These are phyloP conservation scores for Parambassis ranga DNA, from an alignment of 2,797 vertebrate genomes.

Conservation along the genomic window DNA sequence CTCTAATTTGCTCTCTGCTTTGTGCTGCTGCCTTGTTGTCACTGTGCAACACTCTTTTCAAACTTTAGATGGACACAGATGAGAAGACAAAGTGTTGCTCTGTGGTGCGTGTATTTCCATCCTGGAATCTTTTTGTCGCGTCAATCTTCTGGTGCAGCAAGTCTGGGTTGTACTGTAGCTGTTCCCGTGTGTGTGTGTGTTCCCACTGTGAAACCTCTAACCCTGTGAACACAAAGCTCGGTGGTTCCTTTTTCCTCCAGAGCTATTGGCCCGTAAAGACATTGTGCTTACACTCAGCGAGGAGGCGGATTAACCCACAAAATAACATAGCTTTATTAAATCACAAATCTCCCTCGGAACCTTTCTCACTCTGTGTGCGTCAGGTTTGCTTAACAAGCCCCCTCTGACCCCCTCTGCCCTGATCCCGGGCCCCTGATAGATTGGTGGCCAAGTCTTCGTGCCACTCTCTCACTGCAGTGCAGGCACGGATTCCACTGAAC, in stretches of 20 bases:
- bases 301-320: constrained; percentile 59
- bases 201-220: constrained; percentile 32
- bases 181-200: background rate
- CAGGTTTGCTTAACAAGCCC: constrained; percentile 60
- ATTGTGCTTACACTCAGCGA: constrained; percentile 40
- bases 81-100: background rate
- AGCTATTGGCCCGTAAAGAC: constrained; percentile 51
- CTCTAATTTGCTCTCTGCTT: too few relatives aligned
- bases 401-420: constrained; percentile 41
- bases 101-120: background rate
- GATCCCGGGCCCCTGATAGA: constrained; percentile 59
- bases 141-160: background rate
- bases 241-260: constrained; percentile 37
- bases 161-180: background rate
- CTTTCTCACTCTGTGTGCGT: constrained; percentile 26
- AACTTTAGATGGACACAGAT: background rate
- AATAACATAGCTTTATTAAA: constrained; percentile 70
- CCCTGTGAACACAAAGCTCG: constrained; percentile 17
- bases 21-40: background rate
- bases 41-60: background rate
- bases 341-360: constrained; percentile 37
- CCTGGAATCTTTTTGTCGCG: too few relatives aligned
- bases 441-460: constrained; percentile 36
- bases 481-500: constrained; percentile 43
- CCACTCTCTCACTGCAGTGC: constrained; percentile 39